Conservation (phyloP, 2,888 invertebrate species). For the Cephus nigrinus region DNA sequence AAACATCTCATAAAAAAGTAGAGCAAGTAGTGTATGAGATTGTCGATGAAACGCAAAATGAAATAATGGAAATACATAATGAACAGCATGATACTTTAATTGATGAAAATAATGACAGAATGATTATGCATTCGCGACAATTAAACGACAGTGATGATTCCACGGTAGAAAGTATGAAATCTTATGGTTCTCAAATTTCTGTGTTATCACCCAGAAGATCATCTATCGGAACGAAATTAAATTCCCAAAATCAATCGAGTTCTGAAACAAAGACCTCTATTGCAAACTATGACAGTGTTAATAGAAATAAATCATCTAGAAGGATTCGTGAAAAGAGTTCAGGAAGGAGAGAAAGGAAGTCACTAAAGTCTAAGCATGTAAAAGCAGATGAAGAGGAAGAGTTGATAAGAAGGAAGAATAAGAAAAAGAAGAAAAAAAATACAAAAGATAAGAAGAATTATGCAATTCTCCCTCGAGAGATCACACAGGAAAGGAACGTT, state of each 20-base stretch:
- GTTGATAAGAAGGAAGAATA: conserved; percentile 14
- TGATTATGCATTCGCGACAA: neutral
- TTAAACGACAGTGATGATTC: neutral
- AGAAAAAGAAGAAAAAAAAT: conserved; percentile 21
- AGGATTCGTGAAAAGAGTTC: neutral
- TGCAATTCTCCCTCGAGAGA: neutral
- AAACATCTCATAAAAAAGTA: neutral
- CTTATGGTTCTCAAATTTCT: neutral
- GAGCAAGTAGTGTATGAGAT: neutral
- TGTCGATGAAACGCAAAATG: neutral
- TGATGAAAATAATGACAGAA: neutral
- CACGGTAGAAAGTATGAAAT: neutral
- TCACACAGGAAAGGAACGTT: conserved; percentile 12
- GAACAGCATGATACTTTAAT: neutral
- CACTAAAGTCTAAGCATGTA: neutral
- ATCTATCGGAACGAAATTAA: neutral
- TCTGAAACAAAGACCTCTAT: neutral
- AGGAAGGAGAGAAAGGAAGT: conserved; percentile 14
- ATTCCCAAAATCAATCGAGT: neutral
- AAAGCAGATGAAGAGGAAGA: conserved; percentile 13
- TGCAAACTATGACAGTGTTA: neutral
- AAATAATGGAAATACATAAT: no score
- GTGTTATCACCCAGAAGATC: neutral
- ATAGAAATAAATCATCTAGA: neutral
- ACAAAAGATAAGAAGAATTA: conserved; percentile 24